These are phyloP conservation scores for Drosophila greeni DNA, from an alignment of 2,888 invertebrate species.

Conservation along the genomic window DNA sequence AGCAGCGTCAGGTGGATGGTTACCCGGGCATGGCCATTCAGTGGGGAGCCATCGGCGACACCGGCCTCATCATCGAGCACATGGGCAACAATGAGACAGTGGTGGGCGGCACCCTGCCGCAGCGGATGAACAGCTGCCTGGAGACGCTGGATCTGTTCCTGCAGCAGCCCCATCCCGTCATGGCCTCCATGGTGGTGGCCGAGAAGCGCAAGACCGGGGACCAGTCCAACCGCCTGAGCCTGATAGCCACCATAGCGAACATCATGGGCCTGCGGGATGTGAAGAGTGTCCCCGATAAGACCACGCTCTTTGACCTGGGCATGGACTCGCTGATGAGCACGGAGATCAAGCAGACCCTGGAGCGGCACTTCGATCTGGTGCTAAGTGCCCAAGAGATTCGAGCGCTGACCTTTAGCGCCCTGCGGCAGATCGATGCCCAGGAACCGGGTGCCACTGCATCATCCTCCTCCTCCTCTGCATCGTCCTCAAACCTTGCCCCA, in stretches of 20 bases:
- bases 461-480: not conserved
- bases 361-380: constrained; percentile 93
- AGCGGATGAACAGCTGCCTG: constrained; percentile 94
- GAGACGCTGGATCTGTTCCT: constrained; percentile 92
- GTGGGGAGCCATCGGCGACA: constrained; percentile 99
- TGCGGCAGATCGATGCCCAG: constrained; percentile 81
- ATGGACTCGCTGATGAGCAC: constrained; percentile 99
- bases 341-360: constrained; percentile 97
- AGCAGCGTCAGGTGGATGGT: constrained; percentile 89
- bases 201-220: constrained; percentile 85
- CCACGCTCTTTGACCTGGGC: constrained; percentile 94
- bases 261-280: constrained; percentile 94
- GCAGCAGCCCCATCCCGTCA: constrained; percentile 90
- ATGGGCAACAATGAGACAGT: constrained; percentile 94
- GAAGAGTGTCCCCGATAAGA: constrained; percentile 85
- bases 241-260: constrained; percentile 90
- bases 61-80: constrained; percentile 93
- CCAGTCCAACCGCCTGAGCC: constrained; percentile 81
- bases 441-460: constrained; percentile 22
- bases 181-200: constrained; percentile 91
- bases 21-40: constrained; percentile 95
- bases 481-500: not conserved
- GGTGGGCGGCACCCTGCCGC: constrained; percentile 97
- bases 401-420: constrained; percentile 87
- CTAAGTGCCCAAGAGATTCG: constrained; percentile 95